phyloP scores from a whole-genome alignment of 2,888 invertebrate species.

The Drosophila nr. perissopoda region DNA sequence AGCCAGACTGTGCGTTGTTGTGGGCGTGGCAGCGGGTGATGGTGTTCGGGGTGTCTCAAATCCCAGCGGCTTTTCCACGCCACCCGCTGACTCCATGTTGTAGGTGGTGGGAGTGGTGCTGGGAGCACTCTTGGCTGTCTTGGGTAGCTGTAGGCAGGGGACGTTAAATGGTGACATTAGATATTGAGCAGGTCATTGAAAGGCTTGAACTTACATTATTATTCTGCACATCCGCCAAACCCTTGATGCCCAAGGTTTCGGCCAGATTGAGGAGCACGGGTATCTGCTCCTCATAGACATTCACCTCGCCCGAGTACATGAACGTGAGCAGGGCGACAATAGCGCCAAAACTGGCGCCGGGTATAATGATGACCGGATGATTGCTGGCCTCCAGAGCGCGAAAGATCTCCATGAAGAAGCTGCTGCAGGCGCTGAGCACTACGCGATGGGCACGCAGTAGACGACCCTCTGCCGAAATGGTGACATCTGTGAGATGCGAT shows the following conservation, averaged over 20 bases:
- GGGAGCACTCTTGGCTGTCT: conserved; percentile 68
- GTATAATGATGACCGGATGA: conserved; percentile 85
- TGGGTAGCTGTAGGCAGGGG: conserved; percentile 62
- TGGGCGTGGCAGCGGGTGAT: conserved; percentile 56
- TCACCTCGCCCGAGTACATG: conserved; percentile 95
- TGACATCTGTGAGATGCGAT: conserved; percentile 94
- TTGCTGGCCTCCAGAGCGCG: conserved; percentile 83
- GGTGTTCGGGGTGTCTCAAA: conserved; percentile 63
- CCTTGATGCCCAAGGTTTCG: conserved; percentile 92
- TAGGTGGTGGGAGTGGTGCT: conserved; percentile 28
- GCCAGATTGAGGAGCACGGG: conserved; percentile 91
- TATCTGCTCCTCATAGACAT: conserved; percentile 91
- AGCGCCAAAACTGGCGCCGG: conserved; percentile 84
- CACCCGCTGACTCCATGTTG: conserved; percentile 47
- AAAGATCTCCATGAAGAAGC: conserved; percentile 95
- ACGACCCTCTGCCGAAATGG: conserved; percentile 93
- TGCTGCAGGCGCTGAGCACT: conserved; percentile 95
- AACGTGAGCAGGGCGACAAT: conserved; percentile 91
- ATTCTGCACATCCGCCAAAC: conserved; percentile 91
- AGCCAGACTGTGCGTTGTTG: conserved; percentile 44
- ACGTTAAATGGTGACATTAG: background rate
- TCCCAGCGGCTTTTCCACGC: conserved; percentile 47
- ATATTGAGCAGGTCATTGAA: background rate
- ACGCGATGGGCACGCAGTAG: conserved; percentile 94
- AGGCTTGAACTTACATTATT: conserved; percentile 86